A percentile compares a stretch with the other conserved stretches of the same genome.
Conservation (phyloP, 2,113 vertebrate genomes). For the Ictalurus furcatus region DNA sequence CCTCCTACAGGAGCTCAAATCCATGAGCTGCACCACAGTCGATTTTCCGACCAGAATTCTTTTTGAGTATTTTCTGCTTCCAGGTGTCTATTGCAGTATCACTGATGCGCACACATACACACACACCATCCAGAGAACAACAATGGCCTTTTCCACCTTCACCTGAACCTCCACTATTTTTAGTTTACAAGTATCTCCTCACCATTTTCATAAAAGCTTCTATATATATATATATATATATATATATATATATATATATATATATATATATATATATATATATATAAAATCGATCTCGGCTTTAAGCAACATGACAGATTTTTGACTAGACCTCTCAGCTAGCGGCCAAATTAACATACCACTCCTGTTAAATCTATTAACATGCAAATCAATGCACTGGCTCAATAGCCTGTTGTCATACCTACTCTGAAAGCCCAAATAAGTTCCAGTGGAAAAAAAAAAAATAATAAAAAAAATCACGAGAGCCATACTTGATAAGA, state of each 20-base stretch:
- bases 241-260: conserved; percentile 43
- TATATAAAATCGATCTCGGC: conserved; percentile 51
- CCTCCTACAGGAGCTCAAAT: not conserved
- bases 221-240: conserved; percentile 24
- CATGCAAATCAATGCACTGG: conserved; percentile 78
- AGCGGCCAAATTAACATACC: conserved; percentile 69
- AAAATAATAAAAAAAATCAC: conserved; percentile 67
- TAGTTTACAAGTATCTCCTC: conserved; percentile 65
- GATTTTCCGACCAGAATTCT: not conserved
- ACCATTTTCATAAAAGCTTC: conserved; percentile 68
- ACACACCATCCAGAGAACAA: conserved; percentile 22
- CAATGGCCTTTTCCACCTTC: conserved; percentile 37
- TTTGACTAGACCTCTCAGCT: conserved; percentile 61
- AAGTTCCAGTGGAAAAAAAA: conserved; percentile 71
- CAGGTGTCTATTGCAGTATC: conserved; percentile 22
- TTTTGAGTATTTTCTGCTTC: conserved; percentile 9
- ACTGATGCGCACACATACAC: not conserved
- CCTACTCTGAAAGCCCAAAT: conserved; percentile 80
- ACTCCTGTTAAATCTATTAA: conserved; percentile 71
- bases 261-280: conserved; percentile 31
- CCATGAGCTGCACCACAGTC: not conserved
- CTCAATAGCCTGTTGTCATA: conserved; percentile 78
- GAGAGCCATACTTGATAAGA: conserved; percentile 82
- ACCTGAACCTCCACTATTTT: conserved; percentile 67
- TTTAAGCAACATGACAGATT: conserved; percentile 64